These are phyloP conservation scores for Micromussa lordhowensis DNA, from an alignment of 92 coral and sea anemone genomes.

Conservation along the genomic window DNA sequence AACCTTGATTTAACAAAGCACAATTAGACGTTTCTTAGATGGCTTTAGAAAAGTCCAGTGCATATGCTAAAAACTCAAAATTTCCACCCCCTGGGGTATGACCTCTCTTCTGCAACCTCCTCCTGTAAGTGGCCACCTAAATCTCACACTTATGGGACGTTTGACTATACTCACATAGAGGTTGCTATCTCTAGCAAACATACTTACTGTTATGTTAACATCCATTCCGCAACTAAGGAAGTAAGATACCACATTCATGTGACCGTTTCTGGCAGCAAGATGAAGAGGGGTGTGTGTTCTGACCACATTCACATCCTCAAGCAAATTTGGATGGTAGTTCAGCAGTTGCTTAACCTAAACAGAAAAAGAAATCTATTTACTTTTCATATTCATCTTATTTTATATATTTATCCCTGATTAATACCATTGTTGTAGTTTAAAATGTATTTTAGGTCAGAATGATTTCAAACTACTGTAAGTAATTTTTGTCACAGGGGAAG, in stretches of 20 bases:
- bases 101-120: too few species aligned
- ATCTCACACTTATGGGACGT: too few species aligned
- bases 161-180: background rate
- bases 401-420: too few species aligned
- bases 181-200: background rate
- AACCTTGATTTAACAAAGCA: too few species aligned
- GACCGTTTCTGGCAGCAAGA: conserved; percentile 95
- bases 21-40: too few species aligned
- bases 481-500: too few species aligned
- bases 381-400: background rate
- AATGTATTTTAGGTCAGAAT: background rate
- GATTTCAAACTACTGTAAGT: too few species aligned
- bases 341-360: conserved; percentile 86
- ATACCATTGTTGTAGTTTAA: background rate
- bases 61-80: too few species aligned
- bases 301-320: conserved; percentile 72
- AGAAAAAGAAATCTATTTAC: background rate
- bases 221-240: conserved; percentile 95
- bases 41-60: too few species aligned
- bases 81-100: too few species aligned
- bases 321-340: conserved; percentile 85
- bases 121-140: too few species aligned
- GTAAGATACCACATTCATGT: conserved; percentile 86
- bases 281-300: conserved; percentile 93
- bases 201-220: conserved; percentile 76